A percentile compares a stretch with the other conserved stretches of the same genome.
These are phyloP conservation scores for Talpa occidentalis DNA, from an alignment of 2,113 vertebrate species.

Conservation along the genomic window DNA sequence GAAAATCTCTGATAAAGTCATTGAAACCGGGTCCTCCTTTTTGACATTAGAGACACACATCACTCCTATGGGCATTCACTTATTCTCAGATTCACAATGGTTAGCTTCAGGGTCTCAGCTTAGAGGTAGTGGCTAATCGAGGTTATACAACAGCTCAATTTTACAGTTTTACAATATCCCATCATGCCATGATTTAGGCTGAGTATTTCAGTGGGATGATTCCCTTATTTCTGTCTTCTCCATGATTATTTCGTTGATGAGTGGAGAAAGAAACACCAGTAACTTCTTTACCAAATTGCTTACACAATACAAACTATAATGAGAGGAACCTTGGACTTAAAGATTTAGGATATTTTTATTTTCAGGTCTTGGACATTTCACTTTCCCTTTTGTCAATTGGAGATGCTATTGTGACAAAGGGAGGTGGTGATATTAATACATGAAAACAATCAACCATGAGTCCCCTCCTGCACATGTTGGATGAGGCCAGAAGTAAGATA, in stretches of 20 bases:
- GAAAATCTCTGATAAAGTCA: background rate
- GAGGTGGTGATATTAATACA: background rate
- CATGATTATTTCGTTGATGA: background rate
- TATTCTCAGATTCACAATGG: background rate
- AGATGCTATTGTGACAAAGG: background rate
- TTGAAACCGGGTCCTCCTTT: background rate
- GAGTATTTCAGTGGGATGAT: background rate
- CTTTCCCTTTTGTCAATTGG: background rate
- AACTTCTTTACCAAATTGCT: background rate
- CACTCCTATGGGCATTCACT: background rate
- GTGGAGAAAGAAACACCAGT: background rate
- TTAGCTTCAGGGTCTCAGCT: background rate
- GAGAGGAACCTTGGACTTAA: background rate
- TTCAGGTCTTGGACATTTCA: background rate
- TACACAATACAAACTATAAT: background rate
- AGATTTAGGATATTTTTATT: background rate
- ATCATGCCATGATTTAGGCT: background rate
- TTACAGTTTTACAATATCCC: background rate
- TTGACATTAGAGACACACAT: background rate
- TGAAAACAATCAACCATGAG: background rate
- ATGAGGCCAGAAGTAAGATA: background rate
- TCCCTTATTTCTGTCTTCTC: conserved; percentile 10
- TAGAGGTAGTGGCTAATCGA: background rate
- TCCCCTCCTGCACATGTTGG: background rate
- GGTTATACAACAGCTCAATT: background rate